Percentiles rank a stretch among this genome's conserved stretches.
Evolutionary conservation across 1,140 invertebrate genomes (phyloP).

Genomic region (Saccostrea cuccullata): DNA sequence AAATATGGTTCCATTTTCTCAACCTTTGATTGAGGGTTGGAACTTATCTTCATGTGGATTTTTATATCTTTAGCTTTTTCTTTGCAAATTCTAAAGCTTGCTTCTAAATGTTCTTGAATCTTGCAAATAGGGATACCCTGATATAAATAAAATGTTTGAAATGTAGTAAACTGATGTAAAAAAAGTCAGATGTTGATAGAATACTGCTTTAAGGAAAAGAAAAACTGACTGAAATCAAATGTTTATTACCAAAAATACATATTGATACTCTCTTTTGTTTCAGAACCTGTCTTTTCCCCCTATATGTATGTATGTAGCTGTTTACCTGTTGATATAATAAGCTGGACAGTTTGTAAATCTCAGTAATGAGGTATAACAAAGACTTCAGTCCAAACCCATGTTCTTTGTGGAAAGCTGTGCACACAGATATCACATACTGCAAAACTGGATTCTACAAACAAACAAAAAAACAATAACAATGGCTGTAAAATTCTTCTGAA

Average conservation of each 20-base stretch:
- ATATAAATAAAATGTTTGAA: background rate
- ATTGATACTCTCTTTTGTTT: no score
- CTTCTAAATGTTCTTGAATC: background rate
- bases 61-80: background rate
- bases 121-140: background rate
- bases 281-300: no score
- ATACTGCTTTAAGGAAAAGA: no score
- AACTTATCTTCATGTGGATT: background rate
- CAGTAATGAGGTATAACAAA: constrained; percentile 10
- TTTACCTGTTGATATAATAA: constrained; percentile 12
- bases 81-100: background rate
- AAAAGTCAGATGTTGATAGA: no score
- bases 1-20: background rate
- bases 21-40: background rate
- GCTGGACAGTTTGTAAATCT: constrained; percentile 6
- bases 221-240: no score
- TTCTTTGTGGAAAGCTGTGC: constrained; percentile 12
- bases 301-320: no score
- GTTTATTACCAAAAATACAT: no score
- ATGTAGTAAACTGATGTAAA: no score
- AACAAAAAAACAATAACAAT: no score
- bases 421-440: constrained; percentile 1
- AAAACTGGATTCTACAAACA: background rate
- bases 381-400: constrained; percentile 9
- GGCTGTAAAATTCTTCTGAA: no score